Evolutionary conservation across 23 tunicate species (phyloP).

Genomic region (Oikopleura albicans): DNA sequence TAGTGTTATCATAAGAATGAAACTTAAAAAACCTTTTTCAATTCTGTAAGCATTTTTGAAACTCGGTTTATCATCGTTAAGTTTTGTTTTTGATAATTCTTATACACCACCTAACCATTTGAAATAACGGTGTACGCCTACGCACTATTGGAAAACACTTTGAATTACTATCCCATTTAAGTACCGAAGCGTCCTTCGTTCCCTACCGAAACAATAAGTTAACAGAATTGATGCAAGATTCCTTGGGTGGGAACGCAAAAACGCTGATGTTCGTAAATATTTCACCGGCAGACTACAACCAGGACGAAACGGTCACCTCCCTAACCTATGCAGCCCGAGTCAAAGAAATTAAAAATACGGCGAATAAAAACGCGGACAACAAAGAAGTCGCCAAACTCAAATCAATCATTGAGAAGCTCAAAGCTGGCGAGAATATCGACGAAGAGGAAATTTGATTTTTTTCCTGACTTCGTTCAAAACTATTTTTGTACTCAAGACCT

Average conservation of each 20-base stretch:
- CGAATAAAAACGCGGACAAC: slow-evolving; percentile 76
- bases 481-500: no score
- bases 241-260: slow-evolving; percentile 89
- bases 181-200: slow-evolving; percentile 62
- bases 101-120: no score
- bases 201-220: slow-evolving; percentile 95
- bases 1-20: no score
- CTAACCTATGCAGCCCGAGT: slow-evolving; percentile 90
- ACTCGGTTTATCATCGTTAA: no score
- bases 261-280: slow-evolving; percentile 97
- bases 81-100: no score
- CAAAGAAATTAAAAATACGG: slow-evolving; percentile 76
- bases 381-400: slow-evolving; percentile 68
- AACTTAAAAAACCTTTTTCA: no score
- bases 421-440: slow-evolving; percentile 68
- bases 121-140: no score
- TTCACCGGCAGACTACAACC: slow-evolving; percentile 93
- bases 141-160: no score
- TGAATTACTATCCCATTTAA: no score
- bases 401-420: slow-evolving; percentile 60
- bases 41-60: no score
- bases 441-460: slow-evolving; percentile 27
- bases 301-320: slow-evolving; percentile 69
- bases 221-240: slow-evolving; percentile 95
- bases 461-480: no score